Evolutionary conservation across 2,888 invertebrate genomes (phyloP).

Genomic region (Luperina testacea): DNA sequence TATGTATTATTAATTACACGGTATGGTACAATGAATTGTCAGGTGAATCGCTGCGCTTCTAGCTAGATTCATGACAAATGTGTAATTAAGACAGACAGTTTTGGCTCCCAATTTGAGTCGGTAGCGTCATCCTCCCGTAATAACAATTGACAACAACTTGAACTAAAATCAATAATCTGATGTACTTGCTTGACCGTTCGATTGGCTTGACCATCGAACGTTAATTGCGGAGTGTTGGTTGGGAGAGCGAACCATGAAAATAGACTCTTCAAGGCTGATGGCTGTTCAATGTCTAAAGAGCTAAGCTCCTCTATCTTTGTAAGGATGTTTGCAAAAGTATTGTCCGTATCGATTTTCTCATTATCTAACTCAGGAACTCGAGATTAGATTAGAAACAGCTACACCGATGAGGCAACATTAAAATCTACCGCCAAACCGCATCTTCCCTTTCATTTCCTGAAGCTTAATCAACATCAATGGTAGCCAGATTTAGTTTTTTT

Average conservation of each 20-base stretch:
- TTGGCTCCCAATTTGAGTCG: background rate
- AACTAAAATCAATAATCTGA: no score
- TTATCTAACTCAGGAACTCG: background rate
- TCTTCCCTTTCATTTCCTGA: slow-evolving; percentile 51
- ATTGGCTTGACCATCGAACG: no score
- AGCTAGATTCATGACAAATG: background rate
- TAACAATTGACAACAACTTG: no score
- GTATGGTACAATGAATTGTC: background rate
- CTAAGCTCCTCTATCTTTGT: no score
- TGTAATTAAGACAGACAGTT: background rate
- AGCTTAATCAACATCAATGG: slow-evolving; percentile 43
- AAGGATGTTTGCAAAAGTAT: no score
- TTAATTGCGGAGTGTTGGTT: no score
- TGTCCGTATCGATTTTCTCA: no score
- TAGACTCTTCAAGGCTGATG: no score
- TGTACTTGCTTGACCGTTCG: no score
- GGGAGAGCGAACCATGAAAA: no score
- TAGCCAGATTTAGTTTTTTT: slow-evolving; percentile 43
- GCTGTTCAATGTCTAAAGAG: no score
- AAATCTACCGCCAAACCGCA: slow-evolving; percentile 41
- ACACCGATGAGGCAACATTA: slow-evolving; percentile 25
- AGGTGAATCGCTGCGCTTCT: background rate
- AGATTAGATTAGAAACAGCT: slow-evolving; percentile 3
- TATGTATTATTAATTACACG: background rate
- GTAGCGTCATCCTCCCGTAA: no score